These are phyloP conservation scores for Perithous albicinctus DNA, from an alignment of 2,888 invertebrate genomes.

Conservation along the genomic window DNA sequence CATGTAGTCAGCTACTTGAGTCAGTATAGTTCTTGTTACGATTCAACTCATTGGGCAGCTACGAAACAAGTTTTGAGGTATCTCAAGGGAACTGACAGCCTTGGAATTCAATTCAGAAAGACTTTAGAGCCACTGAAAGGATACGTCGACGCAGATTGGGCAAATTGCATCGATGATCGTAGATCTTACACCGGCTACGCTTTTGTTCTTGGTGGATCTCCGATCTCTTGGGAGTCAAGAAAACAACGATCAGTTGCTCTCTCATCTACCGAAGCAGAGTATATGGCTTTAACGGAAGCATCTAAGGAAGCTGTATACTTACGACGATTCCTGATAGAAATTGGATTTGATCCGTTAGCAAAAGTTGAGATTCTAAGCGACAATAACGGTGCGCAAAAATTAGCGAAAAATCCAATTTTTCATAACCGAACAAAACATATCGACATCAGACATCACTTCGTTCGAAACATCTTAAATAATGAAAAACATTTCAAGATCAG, in stretches of 20 bases:
- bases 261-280: no score
- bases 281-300: no score
- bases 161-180: constrained; percentile 58
- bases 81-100: constrained; percentile 6
- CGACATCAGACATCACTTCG: no score
- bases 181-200: constrained; percentile 66
- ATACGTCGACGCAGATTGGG: constrained; percentile 75
- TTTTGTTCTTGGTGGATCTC: no score
- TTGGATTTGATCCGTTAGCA: constrained; percentile 6
- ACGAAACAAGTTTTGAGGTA: constrained; percentile 54
- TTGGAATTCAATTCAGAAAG: constrained; percentile 5
- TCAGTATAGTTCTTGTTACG: constrained; percentile 43
- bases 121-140: constrained; percentile 55
- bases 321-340: no score
- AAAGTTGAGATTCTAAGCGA: neutral
- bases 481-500: neutral
- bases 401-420: no score
- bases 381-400: no score
- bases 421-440: no score
- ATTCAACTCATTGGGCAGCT: constrained; percentile 48
- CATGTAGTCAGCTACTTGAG: constrained; percentile 57
- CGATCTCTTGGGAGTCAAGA: no score
- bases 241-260: no score
- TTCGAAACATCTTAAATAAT: constrained; percentile 19
- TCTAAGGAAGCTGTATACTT: no score